Percentiles rank a stretch among this genome's conserved stretches.
Conservation (phyloP, 2,113 vertebrate genomes). For the Labeo rohita region DNA sequence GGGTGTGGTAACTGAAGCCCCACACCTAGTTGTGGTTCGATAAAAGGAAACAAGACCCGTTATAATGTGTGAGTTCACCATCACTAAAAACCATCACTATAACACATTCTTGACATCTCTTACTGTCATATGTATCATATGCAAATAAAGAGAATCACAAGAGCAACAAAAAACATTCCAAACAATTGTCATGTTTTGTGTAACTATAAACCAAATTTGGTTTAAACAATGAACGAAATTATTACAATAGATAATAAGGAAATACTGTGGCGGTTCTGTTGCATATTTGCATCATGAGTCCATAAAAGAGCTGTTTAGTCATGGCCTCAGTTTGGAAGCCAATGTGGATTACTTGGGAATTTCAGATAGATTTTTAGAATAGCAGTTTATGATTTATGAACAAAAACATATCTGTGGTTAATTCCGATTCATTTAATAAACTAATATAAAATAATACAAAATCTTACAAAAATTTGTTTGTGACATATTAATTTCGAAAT, state of each 20-base stretch:
- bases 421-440: neutral
- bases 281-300: neutral
- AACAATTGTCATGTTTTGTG: neutral
- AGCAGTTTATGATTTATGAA: neutral
- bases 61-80: neutral
- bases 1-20: constrained; percentile 15
- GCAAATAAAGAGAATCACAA: neutral
- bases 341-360: neutral
- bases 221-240: neutral
- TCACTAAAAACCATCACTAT: neutral
- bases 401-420: neutral
- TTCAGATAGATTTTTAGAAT: neutral
- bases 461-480: neutral
- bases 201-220: neutral
- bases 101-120: neutral
- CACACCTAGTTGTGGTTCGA: constrained; percentile 21
- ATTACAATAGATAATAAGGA: neutral
- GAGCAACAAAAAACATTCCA: neutral
- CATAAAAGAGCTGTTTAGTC: neutral
- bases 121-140: neutral
- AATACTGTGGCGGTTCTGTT: neutral
- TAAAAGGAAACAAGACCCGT: constrained; percentile 34
- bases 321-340: neutral
- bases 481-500: too few species aligned
- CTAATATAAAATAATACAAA: neutral